Evolutionary conservation across 2,797 vertebrate genomes (phyloP), one percentile per base, ranked within the genome.

Genomic region (Onychomys torridus): DNA sequence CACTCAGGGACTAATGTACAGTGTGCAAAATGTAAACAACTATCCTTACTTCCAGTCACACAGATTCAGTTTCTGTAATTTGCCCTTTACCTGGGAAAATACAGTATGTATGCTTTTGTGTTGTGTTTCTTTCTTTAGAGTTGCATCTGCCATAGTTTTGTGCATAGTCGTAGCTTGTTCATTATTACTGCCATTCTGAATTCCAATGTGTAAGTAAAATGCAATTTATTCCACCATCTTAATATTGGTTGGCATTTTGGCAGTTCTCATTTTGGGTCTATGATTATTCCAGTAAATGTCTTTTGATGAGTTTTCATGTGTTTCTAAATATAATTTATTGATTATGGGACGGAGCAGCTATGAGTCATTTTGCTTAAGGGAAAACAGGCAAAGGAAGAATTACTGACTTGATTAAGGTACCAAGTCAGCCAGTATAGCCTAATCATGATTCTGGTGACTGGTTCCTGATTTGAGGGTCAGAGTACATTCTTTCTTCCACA

Each of bases 301-400:
- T 89, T 95, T 96, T 95, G 63, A 61, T 96, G 34, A 90, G 67
- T 95, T 95, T 32, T 97, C 25, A 90, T 94, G 96, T 94, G 69
- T 61, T 97, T 93, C 89, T 65, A 93, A 97, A 65, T 19, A 92
- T 69, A 94, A 79, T 92, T 90, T 73, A 52, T 46, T 61, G 52
- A 96, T 49, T 23, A 85, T 77, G 19, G n/a, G 65, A 92, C 90
- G 6, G 92, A 49, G 32, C 23, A 93, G 81, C n/a, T 96, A 34
- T 84, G 27, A 93, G 25, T 93, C 65, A 79, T 27, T 85, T 93
- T 88, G 46, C 21, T 16, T 57, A 37, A 37, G n/a, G 59, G 32
- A 89, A 97, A 96, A 89, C 16, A 82, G 43, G 32, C 27, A 93
- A 19, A 77, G 8, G 4, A 71, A 88, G 43, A 96, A 93, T 92